Conservation (phyloP, 2,797 vertebrate species). For the Urophycis tenuis region DNA sequence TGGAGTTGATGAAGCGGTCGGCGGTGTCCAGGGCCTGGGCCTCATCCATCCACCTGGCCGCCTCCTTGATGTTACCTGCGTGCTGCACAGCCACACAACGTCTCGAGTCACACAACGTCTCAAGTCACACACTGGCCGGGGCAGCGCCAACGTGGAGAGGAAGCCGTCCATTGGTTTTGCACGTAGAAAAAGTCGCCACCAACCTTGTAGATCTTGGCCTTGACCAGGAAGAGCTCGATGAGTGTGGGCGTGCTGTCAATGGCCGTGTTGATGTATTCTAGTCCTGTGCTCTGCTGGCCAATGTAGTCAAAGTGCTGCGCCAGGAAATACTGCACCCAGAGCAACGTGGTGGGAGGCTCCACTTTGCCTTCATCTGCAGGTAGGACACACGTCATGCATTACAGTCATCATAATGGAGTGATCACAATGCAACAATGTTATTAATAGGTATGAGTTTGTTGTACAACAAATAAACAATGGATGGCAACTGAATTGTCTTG, state of each 20-base stretch:
- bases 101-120: background rate
- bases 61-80: constrained; percentile 90
- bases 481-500: background rate
- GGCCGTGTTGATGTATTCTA: constrained; percentile 88
- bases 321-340: constrained; percentile 94
- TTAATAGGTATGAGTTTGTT: too few species aligned
- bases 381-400: background rate
- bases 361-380: constrained; percentile 67
- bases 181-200: background rate
- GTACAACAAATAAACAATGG: background rate
- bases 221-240: constrained; percentile 90
- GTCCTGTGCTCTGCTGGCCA: constrained; percentile 75
- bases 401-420: background rate
- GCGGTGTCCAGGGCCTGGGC: constrained; percentile 90
- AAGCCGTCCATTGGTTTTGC: too few species aligned
- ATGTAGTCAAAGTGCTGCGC: constrained; percentile 90
- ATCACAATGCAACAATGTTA: background rate
- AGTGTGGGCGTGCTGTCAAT: constrained; percentile 92
- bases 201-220: constrained; percentile 95
- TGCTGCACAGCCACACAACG: constrained; percentile 64
- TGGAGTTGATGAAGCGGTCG: constrained; percentile 93
- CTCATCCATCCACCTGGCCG: constrained; percentile 91
- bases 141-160: too few species aligned
- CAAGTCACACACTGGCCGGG: too few species aligned
- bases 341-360: constrained; percentile 87